phyloP scores from a whole-genome alignment of 1,140 invertebrate species.

The Trigoniulus corallinus region DNA sequence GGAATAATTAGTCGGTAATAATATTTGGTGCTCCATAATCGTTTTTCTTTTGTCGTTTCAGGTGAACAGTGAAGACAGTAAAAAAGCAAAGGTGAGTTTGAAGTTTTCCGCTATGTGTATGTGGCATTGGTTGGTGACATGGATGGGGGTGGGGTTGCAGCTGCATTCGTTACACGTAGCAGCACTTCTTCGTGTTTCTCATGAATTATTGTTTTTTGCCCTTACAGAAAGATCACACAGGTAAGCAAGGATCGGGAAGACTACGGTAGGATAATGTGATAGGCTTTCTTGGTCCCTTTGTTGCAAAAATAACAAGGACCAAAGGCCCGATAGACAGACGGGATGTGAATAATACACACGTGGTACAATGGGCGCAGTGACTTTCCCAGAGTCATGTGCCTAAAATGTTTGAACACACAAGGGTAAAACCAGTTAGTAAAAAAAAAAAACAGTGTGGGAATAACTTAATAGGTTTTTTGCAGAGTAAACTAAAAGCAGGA shows the following conservation, averaged over 20 bases:
- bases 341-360: background rate
- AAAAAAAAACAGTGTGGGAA: no score
- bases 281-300: slow-evolving; percentile 12
- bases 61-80: slow-evolving; percentile 15
- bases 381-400: no score
- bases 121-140: no score
- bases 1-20: no score
- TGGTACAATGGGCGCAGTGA: no score
- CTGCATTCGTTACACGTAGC: no score
- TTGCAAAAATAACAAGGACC: slow-evolving; percentile 16
- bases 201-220: slow-evolving; percentile 5
- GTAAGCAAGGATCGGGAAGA: slow-evolving; percentile 5
- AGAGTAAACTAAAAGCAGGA: no score
- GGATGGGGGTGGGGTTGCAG: no score
- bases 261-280: background rate
- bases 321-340: slow-evolving; percentile 16
- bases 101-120: background rate
- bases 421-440: no score
- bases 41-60: slow-evolving; percentile 8
- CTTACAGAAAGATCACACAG: slow-evolving; percentile 21
- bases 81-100: slow-evolving; percentile 14
- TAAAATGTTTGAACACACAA: no score
- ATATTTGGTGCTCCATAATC: slow-evolving; percentile 5
- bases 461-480: no score
- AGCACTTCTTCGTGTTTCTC: no score